Conservation (phyloP, 2,888 invertebrate genomes). For the Sminthurides aquaticus region DNA sequence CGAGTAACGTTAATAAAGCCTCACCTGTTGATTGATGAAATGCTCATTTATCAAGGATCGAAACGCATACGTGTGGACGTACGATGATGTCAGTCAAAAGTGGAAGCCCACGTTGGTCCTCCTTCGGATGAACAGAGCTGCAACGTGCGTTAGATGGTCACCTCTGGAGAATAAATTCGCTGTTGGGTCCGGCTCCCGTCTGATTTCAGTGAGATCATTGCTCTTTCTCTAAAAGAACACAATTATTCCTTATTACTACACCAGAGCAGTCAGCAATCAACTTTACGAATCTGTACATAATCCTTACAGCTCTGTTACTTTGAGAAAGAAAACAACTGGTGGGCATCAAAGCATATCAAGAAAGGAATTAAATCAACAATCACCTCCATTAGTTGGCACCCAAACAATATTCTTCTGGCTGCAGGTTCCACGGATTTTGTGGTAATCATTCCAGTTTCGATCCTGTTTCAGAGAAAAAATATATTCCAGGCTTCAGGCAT, state of each 20-base stretch:
- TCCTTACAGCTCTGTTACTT: constrained; percentile 67
- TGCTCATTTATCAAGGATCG: constrained; percentile 63
- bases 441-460: no score
- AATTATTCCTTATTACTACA: no score
- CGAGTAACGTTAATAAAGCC: no score
- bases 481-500: neutral
- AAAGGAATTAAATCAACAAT: constrained; percentile 96
- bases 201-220: constrained; percentile 80
- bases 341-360: constrained; percentile 99
- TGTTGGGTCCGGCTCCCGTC: constrained; percentile 90
- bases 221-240: no score
- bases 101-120: constrained; percentile 96
- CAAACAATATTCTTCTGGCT: constrained; percentile 88
- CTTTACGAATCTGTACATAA: neutral
- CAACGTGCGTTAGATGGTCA: constrained; percentile 98
- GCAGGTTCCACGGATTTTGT: constrained; percentile 96
- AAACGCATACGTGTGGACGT: constrained; percentile 98
- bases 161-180: constrained; percentile 97
- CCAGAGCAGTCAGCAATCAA: neutral
- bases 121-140: constrained; percentile 90
- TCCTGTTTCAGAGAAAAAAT: no score
- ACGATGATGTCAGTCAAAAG: constrained; percentile 68
- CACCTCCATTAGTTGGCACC: constrained; percentile 97
- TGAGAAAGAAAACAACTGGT: constrained; percentile 98
- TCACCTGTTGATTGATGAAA: no score